Conservation (phyloP, 2,797 vertebrate species). For the Sus cebifrons region DNA sequence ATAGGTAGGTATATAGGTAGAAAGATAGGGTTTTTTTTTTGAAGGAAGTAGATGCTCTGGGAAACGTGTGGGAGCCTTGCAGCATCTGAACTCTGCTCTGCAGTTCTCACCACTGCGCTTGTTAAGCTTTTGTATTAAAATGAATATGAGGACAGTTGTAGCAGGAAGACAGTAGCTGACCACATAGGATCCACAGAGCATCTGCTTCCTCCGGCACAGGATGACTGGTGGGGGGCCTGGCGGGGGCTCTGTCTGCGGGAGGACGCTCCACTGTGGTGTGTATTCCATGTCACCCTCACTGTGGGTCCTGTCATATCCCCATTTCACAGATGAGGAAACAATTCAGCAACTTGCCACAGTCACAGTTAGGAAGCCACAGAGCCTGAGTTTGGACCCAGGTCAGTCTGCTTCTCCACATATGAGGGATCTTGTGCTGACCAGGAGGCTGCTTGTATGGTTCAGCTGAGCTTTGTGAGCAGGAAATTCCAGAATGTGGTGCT, state of each 20-base stretch:
- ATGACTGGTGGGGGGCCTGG: no score
- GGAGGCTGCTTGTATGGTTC: neutral
- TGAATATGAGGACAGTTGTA: neutral
- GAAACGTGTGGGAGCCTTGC: slow-evolving; percentile 44
- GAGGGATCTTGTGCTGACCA: neutral
- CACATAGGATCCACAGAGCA: neutral
- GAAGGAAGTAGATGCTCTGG: neutral
- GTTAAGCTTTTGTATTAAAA: slow-evolving; percentile 56
- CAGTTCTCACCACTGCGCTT: neutral
- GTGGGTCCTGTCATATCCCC: neutral
- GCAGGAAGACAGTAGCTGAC: neutral
- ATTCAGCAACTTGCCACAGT: neutral
- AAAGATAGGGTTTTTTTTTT: neutral
- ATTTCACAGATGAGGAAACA: neutral
- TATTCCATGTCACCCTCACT: neutral
- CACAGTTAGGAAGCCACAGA: neutral
- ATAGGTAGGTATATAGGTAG: no score
- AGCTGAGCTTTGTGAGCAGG: neutral
- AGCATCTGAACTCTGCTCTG: slow-evolving; percentile 20
- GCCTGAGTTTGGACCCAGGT: neutral
- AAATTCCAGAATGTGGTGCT: neutral
- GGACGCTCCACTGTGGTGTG: neutral
- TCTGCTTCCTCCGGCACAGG: neutral
- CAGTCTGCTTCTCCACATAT: neutral
- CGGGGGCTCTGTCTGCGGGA: neutral